These are phyloP conservation scores for Malurus leucopterus DNA, from an alignment of 2,797 vertebrate genomes.

Conservation along the genomic window DNA sequence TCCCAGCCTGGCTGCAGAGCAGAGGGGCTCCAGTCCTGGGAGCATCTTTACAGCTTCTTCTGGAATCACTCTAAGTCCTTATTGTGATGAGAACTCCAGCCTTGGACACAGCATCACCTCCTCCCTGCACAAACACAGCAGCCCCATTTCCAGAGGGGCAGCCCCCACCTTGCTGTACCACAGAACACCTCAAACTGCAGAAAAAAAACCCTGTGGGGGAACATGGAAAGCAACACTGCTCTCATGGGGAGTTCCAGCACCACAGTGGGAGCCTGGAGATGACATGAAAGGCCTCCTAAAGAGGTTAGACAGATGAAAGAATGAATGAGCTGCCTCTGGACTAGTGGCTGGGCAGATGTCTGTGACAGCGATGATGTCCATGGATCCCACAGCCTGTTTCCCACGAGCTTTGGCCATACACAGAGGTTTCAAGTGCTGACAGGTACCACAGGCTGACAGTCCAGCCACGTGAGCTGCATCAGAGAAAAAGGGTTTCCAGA, in stretches of 20 bases:
- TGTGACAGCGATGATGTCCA: fast-evolving
- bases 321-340: background rate
- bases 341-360: background rate
- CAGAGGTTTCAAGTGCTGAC: background rate
- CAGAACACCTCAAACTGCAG: background rate
- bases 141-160: background rate
- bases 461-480: background rate
- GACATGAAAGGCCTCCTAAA: background rate
- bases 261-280: fast-evolving
- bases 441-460: background rate
- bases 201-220: fast-evolving
- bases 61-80: fast-evolving
- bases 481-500: background rate
- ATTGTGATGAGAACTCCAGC: background rate
- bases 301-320: background rate
- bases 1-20: background rate
- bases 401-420: background rate
- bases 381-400: fast-evolving
- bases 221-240: fast-evolving
- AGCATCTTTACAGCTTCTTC: background rate
- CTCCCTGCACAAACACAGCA: background rate
- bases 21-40: background rate
- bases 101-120: background rate
- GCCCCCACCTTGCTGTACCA: background rate
- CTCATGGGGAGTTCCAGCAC: background rate